Base-by-base conservation (phyloP, 2,888 invertebrate species). In the Apamea epomidion region DNA sequence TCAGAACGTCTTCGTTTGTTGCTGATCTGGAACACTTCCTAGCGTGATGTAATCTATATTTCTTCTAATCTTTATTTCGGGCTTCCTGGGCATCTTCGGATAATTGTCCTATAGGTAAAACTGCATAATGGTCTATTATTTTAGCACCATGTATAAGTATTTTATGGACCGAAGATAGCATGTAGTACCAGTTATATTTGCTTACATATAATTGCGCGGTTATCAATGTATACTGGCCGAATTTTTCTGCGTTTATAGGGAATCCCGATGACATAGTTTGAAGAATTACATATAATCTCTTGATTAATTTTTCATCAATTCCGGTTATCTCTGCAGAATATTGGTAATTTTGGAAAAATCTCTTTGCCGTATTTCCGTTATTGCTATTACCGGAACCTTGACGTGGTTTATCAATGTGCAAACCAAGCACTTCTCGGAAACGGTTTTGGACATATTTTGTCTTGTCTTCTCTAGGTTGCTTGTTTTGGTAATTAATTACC, bases 151-250 rank as follows among this genome's bases (percentile, higher is more conserved):
- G 25, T 68, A 48, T 45, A 68, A 68, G 16, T 16, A 68, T 14
- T 54, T 54, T 71, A 25, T 71, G 32, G 54, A 71, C 70, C 37
- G 70, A 71, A 54, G 37, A 71, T 71, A 54, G 37, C 45, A 29
- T 69, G 18, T 62, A 62, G 62, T 62, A 51, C 51, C 51, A 51
- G 51, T 51, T 51, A 51, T 16, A 51, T 51, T 51, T 16, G 16
- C 51, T 51, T 16, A 51, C 16, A 18, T 45, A 45, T 45, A 45
- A 45, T 45, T 45, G 45, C 45, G 10, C 45, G 45, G 10, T 45
- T 1, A 45, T 8, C 45, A 45, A 45, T 45, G 45, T 45, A 45
- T 45, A 45, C 45, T 45, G 45, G 45, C 45, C 45, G 45, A 45
- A 45, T 45, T 45, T 45, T 45, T 45, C 45, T 45, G 45, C 45